A percentile compares a stretch with the other conserved stretches of the same genome.
Evolutionary conservation across 2,888 invertebrate species (phyloP).

Genomic region (Dasysyrphus tricinctus): DNA sequence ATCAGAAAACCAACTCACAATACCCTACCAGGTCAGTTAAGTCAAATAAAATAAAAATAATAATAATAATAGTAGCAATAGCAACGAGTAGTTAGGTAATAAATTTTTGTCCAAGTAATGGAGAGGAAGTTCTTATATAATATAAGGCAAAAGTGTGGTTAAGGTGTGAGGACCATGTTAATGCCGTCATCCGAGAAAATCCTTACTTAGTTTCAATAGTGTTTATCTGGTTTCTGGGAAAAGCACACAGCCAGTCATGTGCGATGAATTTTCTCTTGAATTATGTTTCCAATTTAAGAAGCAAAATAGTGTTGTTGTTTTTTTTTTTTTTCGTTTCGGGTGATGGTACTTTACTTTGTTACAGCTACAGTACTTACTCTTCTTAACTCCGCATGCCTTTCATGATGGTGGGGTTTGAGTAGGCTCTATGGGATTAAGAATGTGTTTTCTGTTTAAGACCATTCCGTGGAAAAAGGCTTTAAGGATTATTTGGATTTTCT

Average conservation of each 20-base stretch:
- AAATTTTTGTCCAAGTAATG: neutral
- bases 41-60: neutral
- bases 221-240: slow-evolving; percentile 48
- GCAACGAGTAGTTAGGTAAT: neutral
- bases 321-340: neutral
- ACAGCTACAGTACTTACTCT: neutral
- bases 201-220: slow-evolving; percentile 44
- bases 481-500: slow-evolving; percentile 50
- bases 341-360: slow-evolving; percentile 23
- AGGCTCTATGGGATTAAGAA: slow-evolving; percentile 34
- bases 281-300: slow-evolving; percentile 56
- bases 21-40: neutral
- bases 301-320: slow-evolving; percentile 32
- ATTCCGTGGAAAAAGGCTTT: slow-evolving; percentile 32
- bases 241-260: slow-evolving; percentile 26
- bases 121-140: neutral
- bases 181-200: slow-evolving; percentile 63
- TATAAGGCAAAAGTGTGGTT: neutral
- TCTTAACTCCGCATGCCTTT: neutral
- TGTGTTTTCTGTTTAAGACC: slow-evolving; percentile 38
- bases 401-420: neutral
- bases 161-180: slow-evolving; percentile 42
- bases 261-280: slow-evolving; percentile 43
- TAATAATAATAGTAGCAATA: neutral
- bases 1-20: too few relatives aligned